Evolutionary conservation across 1,140 invertebrate genomes (phyloP).

Genomic region (Trichonephila clavipes): DNA sequence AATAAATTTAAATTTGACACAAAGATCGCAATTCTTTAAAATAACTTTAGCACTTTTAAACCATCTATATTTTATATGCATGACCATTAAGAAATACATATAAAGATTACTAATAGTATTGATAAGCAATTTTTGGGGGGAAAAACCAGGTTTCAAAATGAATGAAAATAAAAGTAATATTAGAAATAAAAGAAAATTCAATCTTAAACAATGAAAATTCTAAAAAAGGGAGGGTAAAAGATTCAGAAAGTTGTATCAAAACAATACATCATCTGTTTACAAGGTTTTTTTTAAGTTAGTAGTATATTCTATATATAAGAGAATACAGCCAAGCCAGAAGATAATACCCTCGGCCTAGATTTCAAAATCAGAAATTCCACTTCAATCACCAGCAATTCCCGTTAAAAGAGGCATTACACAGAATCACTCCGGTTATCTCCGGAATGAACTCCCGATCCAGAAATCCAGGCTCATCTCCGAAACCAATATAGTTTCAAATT

Average conservation of each 20-base stretch:
- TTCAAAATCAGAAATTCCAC: background rate
- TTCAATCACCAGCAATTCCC: conserved; percentile 41
- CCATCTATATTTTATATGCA: too few species aligned
- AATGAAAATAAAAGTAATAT: too few species aligned
- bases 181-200: too few species aligned
- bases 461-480: conserved; percentile 12
- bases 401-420: conserved; percentile 45
- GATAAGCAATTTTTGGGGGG: too few species aligned
- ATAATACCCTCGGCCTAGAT: background rate
- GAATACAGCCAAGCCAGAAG: background rate
- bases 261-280: background rate
- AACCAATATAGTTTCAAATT: conserved; percentile 14
- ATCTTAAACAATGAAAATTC: too few species aligned
- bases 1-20: too few species aligned
- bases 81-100: too few species aligned
- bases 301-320: background rate
- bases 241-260: background rate
- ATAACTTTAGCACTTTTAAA: too few species aligned
- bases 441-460: conserved; percentile 12
- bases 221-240: too few species aligned
- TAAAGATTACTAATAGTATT: too few species aligned
- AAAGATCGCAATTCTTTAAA: too few species aligned
- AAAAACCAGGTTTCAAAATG: too few species aligned
- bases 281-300: background rate
- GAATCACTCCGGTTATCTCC: conserved; percentile 2